Evolutionary conservation across 92 coral and sea anemone species (phyloP).

Genomic region (Heteractis magnifica): DNA sequence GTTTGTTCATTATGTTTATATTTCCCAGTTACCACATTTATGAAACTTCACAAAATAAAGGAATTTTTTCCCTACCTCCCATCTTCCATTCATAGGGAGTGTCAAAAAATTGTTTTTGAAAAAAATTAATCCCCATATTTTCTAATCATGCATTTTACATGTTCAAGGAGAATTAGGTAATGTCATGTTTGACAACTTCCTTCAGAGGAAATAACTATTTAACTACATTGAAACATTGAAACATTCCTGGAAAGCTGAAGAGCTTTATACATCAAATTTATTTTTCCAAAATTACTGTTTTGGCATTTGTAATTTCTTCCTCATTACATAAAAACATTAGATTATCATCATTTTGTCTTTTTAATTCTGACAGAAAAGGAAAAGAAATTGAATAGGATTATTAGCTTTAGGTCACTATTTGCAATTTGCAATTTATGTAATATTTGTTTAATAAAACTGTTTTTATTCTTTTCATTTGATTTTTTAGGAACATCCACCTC

Average conservation of each 20-base stretch:
- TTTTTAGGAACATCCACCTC: conserved; percentile 7
- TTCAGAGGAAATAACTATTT: neutral
- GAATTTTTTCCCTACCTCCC: no score
- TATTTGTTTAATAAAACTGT: no score
- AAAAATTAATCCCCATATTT: no score
- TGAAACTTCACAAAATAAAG: no score
- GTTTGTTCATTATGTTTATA: neutral
- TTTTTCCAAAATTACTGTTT: neutral
- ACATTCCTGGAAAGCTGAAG: neutral
- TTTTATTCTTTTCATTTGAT: neutral
- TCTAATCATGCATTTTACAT: no score
- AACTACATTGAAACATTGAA: neutral
- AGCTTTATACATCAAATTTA: neutral
- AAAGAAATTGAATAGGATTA: no score
- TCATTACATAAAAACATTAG: neutral
- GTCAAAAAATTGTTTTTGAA: no score
- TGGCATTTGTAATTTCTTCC: neutral
- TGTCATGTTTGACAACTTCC: neutral
- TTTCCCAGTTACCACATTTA: neutral
- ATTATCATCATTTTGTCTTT: no score
- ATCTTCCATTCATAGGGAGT: no score
- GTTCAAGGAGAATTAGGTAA: neutral
- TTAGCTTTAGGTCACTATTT: no score
- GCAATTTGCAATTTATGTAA: no score
- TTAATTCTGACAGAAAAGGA: no score